Evolutionary conservation across 2,113 vertebrate genomes (phyloP).

Genomic region (Tapirus terrestris): DNA sequence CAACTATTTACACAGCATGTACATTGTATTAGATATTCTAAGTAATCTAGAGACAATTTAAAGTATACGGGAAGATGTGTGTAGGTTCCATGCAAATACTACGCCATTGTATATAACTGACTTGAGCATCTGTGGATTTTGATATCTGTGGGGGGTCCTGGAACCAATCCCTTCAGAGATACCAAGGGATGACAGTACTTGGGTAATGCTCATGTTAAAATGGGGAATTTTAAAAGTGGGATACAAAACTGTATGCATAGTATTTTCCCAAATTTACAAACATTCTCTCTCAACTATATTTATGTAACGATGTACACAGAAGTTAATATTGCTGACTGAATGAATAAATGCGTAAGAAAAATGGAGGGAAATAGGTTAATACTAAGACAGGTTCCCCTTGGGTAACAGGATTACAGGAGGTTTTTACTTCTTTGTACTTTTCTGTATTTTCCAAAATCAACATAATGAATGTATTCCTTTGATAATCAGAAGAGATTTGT

Average conservation of each 20-base stretch:
- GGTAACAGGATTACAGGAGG: background rate
- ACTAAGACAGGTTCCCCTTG: background rate
- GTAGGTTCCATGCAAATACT: too few relatives aligned
- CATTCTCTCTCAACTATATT: background rate
- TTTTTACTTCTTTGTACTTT: background rate
- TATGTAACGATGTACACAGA: background rate
- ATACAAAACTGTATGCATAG: background rate
- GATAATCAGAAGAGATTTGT: background rate
- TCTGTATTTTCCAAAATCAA: slow-evolving; percentile 32
- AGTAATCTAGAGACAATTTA: too few relatives aligned
- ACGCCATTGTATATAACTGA: too few relatives aligned
- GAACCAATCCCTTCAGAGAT: too few relatives aligned
- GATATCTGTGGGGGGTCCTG: too few relatives aligned
- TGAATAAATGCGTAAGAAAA: background rate
- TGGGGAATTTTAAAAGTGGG: background rate
- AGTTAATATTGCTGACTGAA: background rate
- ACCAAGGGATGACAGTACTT: background rate
- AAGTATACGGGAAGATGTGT: too few relatives aligned
- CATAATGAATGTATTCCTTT: slow-evolving; percentile 22
- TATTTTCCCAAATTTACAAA: slow-evolving; percentile 4
- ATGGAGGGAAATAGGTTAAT: background rate
- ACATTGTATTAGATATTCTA: too few relatives aligned
- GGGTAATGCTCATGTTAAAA: background rate
- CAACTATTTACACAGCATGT: too few relatives aligned
- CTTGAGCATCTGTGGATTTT: too few relatives aligned